These are phyloP conservation scores for Anser brachyrhynchus DNA, from an alignment of 2,113 vertebrate species.

Conservation along the genomic window DNA sequence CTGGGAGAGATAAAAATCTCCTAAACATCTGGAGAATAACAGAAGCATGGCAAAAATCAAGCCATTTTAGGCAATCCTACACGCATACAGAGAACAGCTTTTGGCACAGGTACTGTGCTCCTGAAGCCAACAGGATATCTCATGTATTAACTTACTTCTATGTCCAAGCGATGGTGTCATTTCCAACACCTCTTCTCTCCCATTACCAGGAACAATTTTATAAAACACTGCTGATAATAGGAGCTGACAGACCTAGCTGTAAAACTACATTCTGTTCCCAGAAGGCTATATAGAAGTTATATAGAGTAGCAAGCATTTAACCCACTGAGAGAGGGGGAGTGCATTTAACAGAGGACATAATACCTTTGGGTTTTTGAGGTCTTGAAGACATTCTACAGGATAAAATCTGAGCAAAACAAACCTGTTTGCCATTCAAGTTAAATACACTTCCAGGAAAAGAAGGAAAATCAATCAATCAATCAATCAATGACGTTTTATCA, in stretches of 20 bases:
- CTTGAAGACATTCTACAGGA: not conserved
- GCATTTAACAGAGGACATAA: not conserved
- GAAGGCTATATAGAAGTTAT: not conserved
- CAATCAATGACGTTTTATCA: not conserved
- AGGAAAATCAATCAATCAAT: not conserved
- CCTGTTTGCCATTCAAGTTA: not conserved
- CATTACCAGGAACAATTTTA: conserved; percentile 2
- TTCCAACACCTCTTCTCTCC: not conserved
- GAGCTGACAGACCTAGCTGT: not conserved
- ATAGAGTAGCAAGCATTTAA: not conserved
- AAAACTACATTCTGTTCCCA: not conserved
- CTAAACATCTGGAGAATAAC: not conserved
- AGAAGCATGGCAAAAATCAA: not conserved
- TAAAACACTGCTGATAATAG: not conserved
- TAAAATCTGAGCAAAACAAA: not conserved
- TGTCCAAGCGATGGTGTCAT: not conserved
- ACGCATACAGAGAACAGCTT: not conserved
- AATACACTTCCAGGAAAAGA: not conserved
- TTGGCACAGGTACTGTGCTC: not conserved
- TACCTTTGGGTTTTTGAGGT: not conserved
- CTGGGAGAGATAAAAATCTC: not conserved
- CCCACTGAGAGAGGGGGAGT: not conserved
- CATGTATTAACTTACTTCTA: not conserved
- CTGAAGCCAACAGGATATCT: not conserved
- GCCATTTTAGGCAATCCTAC: not conserved